phyloP scores from a whole-genome alignment of 2,888 invertebrate genomes.

The Chymomyza fuscimana region DNA sequence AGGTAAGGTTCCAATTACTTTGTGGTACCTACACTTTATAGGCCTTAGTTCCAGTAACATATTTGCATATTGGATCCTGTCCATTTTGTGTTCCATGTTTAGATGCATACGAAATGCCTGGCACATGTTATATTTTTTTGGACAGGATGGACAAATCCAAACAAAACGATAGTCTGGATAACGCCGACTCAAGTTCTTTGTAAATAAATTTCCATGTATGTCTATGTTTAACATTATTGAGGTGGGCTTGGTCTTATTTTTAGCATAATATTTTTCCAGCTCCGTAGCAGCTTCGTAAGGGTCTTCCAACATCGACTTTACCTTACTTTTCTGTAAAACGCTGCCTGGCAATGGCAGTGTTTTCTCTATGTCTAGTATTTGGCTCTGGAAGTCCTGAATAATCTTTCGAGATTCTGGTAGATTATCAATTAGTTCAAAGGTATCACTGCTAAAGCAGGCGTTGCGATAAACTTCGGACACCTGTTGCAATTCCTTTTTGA shows the following conservation, averaged over 20 bases:
- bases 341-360: slow-evolving; percentile 50
- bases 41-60: slow-evolving; percentile 52
- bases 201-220: not conserved
- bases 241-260: not conserved
- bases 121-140: slow-evolving; percentile 51
- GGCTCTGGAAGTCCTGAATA: slow-evolving; percentile 61
- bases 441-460: slow-evolving; percentile 36
- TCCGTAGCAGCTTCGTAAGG: not conserved
- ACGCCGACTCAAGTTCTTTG: slow-evolving; percentile 31
- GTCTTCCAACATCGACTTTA: not conserved
- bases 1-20: too few relatives aligned
- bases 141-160: slow-evolving; percentile 66
- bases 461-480: slow-evolving; percentile 31
- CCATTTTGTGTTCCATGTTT: slow-evolving; percentile 39
- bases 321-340: slow-evolving; percentile 38
- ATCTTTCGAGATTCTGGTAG: slow-evolving; percentile 67
- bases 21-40: slow-evolving; percentile 19
- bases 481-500: slow-evolving; percentile 24
- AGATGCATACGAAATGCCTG: slow-evolving; percentile 57
- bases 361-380: slow-evolving; percentile 60
- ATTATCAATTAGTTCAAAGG: slow-evolving; percentile 47
- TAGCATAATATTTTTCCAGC: not conserved
- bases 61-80: slow-evolving; percentile 23
- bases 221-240: slow-evolving; percentile 22
- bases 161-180: slow-evolving; percentile 52